These are phyloP conservation scores for Merodon equestris DNA, from an alignment of 2,888 invertebrate genomes.

Conservation along the genomic window DNA sequence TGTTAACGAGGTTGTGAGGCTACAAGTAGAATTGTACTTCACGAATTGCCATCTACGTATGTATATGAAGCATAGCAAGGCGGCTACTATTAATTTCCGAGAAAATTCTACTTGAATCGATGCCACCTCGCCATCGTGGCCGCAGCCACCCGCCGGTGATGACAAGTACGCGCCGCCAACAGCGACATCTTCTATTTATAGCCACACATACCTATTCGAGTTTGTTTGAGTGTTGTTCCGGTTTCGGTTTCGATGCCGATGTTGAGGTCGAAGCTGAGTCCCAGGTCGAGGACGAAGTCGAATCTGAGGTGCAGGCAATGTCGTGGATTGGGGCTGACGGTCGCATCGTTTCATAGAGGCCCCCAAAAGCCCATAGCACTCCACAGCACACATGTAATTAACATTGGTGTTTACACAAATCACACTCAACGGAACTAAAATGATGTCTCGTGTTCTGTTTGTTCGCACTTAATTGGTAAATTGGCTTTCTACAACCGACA, in stretches of 20 bases:
- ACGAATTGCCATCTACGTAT: not conserved
- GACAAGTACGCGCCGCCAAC: constrained; percentile 26
- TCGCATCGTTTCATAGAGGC: not conserved
- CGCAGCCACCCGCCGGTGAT: constrained; percentile 37
- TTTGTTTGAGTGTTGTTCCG: constrained; percentile 58
- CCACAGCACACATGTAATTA: constrained; percentile 62
- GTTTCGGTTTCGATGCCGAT: constrained; percentile 28
- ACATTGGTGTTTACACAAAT: constrained; percentile 69
- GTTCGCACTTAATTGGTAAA: constrained; percentile 68
- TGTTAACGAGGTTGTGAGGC: constrained; percentile 55
- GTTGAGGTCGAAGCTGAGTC: not conserved
- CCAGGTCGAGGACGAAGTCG: too few species aligned
- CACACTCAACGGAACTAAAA: constrained; percentile 59
- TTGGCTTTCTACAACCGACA: constrained; percentile 65
- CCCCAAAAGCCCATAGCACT: constrained; percentile 17
- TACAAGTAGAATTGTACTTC: too few species aligned
- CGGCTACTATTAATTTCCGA: constrained; percentile 11
- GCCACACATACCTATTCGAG: constrained; percentile 20
- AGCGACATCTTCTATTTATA: constrained; percentile 60
- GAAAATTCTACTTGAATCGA: constrained; percentile 40
- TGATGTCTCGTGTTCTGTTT: constrained; percentile 67
- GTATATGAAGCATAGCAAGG: constrained; percentile 1
- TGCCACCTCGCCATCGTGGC: constrained; percentile 16
- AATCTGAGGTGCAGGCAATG: not conserved
- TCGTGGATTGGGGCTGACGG: too few species aligned